Base-by-base conservation (phyloP, 2,797 vertebrate species). In the Peromyscus aztecus region DNA sequence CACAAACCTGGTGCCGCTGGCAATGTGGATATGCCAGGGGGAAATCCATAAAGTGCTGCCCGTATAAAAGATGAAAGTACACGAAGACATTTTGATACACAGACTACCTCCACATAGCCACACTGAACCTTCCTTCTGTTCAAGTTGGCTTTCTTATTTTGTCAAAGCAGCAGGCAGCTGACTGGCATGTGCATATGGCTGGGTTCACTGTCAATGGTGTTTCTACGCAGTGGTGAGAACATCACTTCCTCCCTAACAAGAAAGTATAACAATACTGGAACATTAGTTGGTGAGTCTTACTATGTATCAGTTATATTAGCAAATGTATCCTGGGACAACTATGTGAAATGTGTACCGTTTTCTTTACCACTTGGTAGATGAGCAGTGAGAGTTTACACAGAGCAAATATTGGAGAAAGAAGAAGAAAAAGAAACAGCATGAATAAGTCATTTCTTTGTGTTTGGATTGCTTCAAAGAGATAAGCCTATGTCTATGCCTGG, bases 261-360 rank as follows among this genome's bases (percentile, higher is more conserved):
- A 95, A 90, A 78, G 71, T 21, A 52, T 82, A 80, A 82, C 3
- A 46, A 55, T 40, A 52, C 80, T 89, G 37, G 55, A n/a, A 89
- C 37, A 71, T 43, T 65, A 71, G 29, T 73, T 86, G 91, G 81
- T 59, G 43, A 93, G 71, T 59, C 24, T 94, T 92, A 55, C 29
- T 90, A 61, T 21, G 71, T 61, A 19, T 52, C 21, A 67, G 43
- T 71, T 71, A 19, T 69, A 40, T 88, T 89, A 85, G 81, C 67
- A 81, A 75, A 83, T 84, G 85, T 77, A 65, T 82, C 52, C 13
- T 89, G 34, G 40, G 57, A 65, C 2, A 77, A 59, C 65, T 94
- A 23, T 65, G 55, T 93, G 46, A 91, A 89, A 29, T 78, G 81
- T 49, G 14, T 93, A 23, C 19, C 63, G 7, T 65, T 40, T 77